A percentile compares a stretch with the other conserved stretches of the same genome.
These are phyloP conservation scores for Channa argus DNA, from an alignment of 2,113 vertebrate species.

Conservation along the genomic window DNA sequence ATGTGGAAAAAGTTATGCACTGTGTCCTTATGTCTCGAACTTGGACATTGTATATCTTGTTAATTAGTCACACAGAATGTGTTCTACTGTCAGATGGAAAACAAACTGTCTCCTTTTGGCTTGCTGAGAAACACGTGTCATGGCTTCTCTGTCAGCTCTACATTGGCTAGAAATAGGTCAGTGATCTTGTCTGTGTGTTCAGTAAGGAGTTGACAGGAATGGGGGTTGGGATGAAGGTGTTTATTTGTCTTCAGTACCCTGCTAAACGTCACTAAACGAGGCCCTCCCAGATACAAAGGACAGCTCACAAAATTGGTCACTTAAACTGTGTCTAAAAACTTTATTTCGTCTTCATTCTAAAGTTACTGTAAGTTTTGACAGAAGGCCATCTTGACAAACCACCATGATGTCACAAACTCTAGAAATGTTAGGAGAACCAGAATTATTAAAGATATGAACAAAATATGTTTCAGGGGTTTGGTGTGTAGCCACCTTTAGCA, in stretches of 20 bases:
- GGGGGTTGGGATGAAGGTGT: neutral
- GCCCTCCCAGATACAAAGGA: neutral
- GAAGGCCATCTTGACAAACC: neutral
- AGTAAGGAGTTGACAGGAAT: neutral
- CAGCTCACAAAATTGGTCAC: neutral
- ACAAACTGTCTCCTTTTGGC: neutral
- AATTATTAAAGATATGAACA: too few species aligned
- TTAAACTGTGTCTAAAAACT: too few species aligned
- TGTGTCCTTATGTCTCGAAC: neutral
- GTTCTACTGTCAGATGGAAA: neutral
- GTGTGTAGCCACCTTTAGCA: neutral
- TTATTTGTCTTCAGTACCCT: conserved; percentile 9
- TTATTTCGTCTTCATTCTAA: neutral
- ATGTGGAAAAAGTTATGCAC: too few species aligned
- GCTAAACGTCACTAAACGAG: neutral
- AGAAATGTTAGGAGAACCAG: too few species aligned
- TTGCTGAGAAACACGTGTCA: neutral
- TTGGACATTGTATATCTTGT: neutral
- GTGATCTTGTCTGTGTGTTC: neutral
- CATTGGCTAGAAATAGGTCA: conserved; percentile 13
- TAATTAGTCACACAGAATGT: too few species aligned
- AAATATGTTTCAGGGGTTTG: neutral
- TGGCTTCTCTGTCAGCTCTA: neutral
- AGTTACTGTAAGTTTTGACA: neutral
- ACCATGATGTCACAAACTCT: neutral